Evolutionary conservation across 2,113 vertebrate genomes (phyloP).

Genomic region (Hiodon alosoides): DNA sequence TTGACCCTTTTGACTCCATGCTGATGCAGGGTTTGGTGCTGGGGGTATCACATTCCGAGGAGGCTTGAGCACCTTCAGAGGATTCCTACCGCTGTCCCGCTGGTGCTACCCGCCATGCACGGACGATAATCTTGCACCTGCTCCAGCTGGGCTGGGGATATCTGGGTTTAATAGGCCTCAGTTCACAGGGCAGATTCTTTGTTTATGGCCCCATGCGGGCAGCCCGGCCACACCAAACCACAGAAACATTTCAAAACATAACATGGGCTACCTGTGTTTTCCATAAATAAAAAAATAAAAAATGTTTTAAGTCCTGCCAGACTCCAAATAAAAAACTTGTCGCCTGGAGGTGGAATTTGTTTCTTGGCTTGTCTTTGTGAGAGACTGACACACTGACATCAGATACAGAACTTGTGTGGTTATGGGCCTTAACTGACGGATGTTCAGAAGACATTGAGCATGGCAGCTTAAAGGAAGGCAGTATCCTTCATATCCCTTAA

Average conservation of each 20-base stretch:
- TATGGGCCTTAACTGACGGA: background rate
- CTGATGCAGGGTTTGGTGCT: background rate
- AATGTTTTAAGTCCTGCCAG: background rate
- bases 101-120: background rate
- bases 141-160: constrained; percentile 16
- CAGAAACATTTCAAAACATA: background rate
- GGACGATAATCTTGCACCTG: constrained; percentile 21
- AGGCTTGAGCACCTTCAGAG: background rate
- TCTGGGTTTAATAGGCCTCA: constrained; percentile 2
- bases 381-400: background rate
- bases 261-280: background rate
- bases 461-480: too few relatives aligned
- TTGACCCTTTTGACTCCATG: background rate
- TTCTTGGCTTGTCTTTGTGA: background rate
- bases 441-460: background rate
- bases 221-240: background rate
- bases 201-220: background rate
- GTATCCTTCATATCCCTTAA: too few relatives aligned
- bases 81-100: background rate
- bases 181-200: background rate
- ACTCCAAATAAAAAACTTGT: constrained; percentile 2
- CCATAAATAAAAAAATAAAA: background rate
- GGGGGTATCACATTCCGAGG: constrained; percentile 2
- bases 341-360: background rate
- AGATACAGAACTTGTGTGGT: too few relatives aligned